Base-by-base conservation (phyloP, 53 echinoderm and acorn worm species). In the Mesocentrotus franciscanus region DNA sequence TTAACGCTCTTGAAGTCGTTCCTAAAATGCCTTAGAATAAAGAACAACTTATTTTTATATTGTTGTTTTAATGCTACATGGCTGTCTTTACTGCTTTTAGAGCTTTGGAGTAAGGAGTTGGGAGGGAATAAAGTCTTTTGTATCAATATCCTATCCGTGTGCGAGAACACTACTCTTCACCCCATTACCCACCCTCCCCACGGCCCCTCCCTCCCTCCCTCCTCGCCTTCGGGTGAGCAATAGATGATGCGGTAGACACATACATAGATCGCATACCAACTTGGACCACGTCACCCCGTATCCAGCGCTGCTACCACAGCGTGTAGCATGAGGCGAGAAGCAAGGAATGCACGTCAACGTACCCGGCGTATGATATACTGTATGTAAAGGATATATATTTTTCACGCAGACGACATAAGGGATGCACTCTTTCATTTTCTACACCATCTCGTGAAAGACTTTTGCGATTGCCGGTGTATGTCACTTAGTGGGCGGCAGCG, bases 241-340 rank as follows among this genome's bases (percentile, higher is more conserved):
- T 85, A 39, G 85, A 49, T 85, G 85, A 94, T 85, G 95, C 68
- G 29, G 85, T 71, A 94, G 85, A 85, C 95, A 62, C 26, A 56
- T 72, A 85, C 95, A 94, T 94, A 94, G 24, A 94, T 94, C 22
- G 95, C 85, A 94, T 94, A 94, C 95, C 95, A 94, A 35, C 85
- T 70, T 70, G n/a, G 95, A 26, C 55, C 95, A 94, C 95, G 87
- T 94, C 95, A 94, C 95, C 87, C 64, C 14, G 70, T 85, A 66
- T 66, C 94, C 94, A 94, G 94, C 94, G 83, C 83, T 9, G 94
- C 79, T 4, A 13, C 32, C 78, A 71, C 93, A 81, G 87, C 85
- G 95, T 85, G 95, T 36, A 94, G 95, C 13, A 68, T 61, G 85
- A n/a, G 85, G 95, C 95, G 61, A 94, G 30, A 0, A 64, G 16